Evolutionary conservation across 1,140 invertebrate genomes (phyloP), one percentile per base, ranked within the genome.

Genomic region (Drosophila subpulchrella): DNA sequence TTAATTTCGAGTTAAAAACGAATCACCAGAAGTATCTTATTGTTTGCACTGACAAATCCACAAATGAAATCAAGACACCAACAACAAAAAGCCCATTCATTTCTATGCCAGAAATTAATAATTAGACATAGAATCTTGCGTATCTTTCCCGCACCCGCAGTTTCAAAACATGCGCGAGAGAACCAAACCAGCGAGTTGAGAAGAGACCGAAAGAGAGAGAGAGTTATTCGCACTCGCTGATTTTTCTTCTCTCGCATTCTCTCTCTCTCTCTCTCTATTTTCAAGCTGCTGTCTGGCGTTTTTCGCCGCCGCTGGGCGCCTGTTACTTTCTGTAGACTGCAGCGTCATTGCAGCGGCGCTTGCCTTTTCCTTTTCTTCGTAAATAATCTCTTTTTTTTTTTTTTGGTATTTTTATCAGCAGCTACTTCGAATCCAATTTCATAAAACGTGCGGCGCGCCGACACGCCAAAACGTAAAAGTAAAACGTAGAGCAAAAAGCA

Each of bases 301-400:
- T 44, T 54, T 60, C 17, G 36, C 34, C 13, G 7, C 15, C 68
- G 54, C 71, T 90, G 88, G 63, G 74, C 65, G 75, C 88, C 88
- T 90, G 88, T 74, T 90, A 91, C 88, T 75, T 91, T 90, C 88
- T 90, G 88, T 90, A 90, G 88, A 90, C 88, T 90, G 88, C 82
- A 90, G 89, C 86, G 86, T 90, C 86, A 90, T 90, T 90, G 80
- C 88, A 90, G 88, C 80, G 74, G 67, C 79, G 58, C 39, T 78
- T 38, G 47, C 57, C 54, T 34, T 27, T 68, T 51, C 47, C 47
- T 59, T 41, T 75, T 63, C 53, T 46, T 66, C 30, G 50, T 41
- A 46, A 36, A 62, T 48, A 53, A 53, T 53, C 27, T 34, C n/a
- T 10, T 34, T 41, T 46, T 62, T 62, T 41, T 41, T 55, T 62